Base-by-base conservation (phyloP, 2,797 vertebrate species). In the Balearica regulorum region DNA sequence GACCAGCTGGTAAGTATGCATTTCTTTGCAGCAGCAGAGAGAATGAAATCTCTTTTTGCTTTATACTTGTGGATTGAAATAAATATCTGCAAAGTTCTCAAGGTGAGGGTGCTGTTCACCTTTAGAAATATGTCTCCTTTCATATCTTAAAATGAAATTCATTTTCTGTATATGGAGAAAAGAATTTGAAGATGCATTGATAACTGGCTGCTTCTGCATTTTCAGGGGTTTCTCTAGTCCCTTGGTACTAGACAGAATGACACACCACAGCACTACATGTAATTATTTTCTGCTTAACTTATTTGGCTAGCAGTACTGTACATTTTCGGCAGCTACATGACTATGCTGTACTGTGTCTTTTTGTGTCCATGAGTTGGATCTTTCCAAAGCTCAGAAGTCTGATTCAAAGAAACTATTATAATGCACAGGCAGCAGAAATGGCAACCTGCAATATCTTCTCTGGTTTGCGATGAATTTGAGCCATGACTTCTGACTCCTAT, bases 401-500 rank as follows among this genome's bases (percentile, higher is more conserved):
- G 48, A 87, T 86, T 93, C 60, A 96, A 93, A 94, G 51, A 64
- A 83, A 39, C 25, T 70, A 35, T 96, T 69, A 92, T 97, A 97
- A 61, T 62, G 46, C 84, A 90, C 70, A 96, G 70, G 20, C 78
- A 97, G 93, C 72, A 96, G 87, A 95, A 97, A 93, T 44, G 55
- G n/a, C 72, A 95, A 80, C 33, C 48, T 92, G 39, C 65, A 91
- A 7, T 95, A 82, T 86, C 64, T 64, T 65, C 68, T 86, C 54
- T 76, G 77, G 76, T 51, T 94, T 8, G 1, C 0, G 0, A 79
- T 83, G 80, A 92, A 90, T 55, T 55, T 58, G 90, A 94, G 64
- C 68, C 83, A 86, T 49, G 64, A 49, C 44, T 88, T 83, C 60
- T 89, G 77, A 72, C 44, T 96, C 57, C 48, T 21, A 39, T 81